These are phyloP conservation scores for Acropora tenuis DNA, from an alignment of 64 coral and sea anemone genomes.

Conservation along the genomic window DNA sequence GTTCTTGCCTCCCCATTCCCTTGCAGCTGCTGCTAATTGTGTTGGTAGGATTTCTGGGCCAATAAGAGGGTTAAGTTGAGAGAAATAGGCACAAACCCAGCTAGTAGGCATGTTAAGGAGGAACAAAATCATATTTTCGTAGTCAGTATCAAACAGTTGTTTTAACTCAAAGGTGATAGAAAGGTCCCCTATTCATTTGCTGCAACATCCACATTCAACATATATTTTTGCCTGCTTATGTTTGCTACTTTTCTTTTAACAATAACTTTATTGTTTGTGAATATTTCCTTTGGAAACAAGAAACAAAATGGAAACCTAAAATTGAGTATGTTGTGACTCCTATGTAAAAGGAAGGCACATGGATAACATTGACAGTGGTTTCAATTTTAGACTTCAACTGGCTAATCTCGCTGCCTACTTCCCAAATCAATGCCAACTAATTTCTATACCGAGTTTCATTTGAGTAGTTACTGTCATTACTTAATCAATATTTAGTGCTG, in stretches of 20 bases:
- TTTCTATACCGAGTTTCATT: too few species aligned
- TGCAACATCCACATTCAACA: neutral
- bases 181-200: neutral
- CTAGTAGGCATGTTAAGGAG: constrained; percentile 3
- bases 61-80: constrained; percentile 94
- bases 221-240: neutral
- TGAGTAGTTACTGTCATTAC: too few species aligned
- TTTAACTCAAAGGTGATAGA: too few species aligned
- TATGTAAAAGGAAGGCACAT: too few species aligned
- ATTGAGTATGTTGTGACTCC: neutral
- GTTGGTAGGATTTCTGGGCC: constrained; percentile 77
- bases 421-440: too few species aligned
- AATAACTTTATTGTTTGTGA: neutral
- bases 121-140: constrained; percentile 12
- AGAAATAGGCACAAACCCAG: constrained; percentile 86
- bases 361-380: too few species aligned
- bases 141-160: neutral
- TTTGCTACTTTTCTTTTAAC: neutral
- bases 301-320: neutral
- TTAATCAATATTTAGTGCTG: too few species aligned
- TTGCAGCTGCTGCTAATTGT: constrained; percentile 48
- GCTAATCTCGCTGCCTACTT: too few species aligned
- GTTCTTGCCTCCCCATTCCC: constrained; percentile 76
- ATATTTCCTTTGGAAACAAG: neutral
- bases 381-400: too few species aligned